These are phyloP conservation scores for Drosophila kohkoa DNA, from an alignment of 1,140 invertebrate species.

Conservation along the genomic window DNA sequence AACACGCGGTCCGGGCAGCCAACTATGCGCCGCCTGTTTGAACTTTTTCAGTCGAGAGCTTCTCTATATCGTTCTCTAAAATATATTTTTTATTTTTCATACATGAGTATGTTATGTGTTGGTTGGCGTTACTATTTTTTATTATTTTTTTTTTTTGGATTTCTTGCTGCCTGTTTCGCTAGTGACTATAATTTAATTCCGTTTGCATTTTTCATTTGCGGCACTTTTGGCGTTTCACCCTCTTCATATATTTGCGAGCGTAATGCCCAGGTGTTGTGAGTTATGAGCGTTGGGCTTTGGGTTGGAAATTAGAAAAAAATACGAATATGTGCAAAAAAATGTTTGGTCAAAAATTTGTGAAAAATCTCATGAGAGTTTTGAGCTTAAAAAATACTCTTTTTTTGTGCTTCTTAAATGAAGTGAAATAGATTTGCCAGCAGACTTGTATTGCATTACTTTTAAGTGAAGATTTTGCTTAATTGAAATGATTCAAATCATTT, in stretches of 20 bases:
- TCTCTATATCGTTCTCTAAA: background rate
- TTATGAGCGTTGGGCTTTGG: slow-evolving; percentile 75
- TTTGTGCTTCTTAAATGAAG: background rate
- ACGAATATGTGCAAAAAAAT: slow-evolving; percentile 40
- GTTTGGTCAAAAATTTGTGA: slow-evolving; percentile 38
- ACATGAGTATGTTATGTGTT: slow-evolving; percentile 32
- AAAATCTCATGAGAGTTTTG: slow-evolving; percentile 66
- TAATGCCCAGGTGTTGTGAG: slow-evolving; percentile 71
- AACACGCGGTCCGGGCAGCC: slow-evolving; percentile 51
- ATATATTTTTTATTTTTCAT: slow-evolving; percentile 42
- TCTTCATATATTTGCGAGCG: slow-evolving; percentile 15
- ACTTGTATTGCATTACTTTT: background rate
- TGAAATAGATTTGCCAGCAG: background rate
- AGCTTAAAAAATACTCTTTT: slow-evolving; percentile 21
- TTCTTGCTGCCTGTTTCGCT: slow-evolving; percentile 66
- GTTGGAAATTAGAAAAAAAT: slow-evolving; percentile 72
- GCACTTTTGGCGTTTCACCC: slow-evolving; percentile 75
- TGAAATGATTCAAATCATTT: background rate
- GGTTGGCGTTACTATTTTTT: slow-evolving; percentile 32
- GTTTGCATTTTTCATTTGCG: slow-evolving; percentile 83
- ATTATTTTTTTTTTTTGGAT: slow-evolving; percentile 13
- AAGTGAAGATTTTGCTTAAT: no score
- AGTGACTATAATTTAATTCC: slow-evolving; percentile 81
- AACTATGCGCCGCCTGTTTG: slow-evolving; percentile 78
- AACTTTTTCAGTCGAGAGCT: slow-evolving; percentile 64